Conservation (phyloP, 2,797 vertebrate species). For the Ciconia nigra region DNA sequence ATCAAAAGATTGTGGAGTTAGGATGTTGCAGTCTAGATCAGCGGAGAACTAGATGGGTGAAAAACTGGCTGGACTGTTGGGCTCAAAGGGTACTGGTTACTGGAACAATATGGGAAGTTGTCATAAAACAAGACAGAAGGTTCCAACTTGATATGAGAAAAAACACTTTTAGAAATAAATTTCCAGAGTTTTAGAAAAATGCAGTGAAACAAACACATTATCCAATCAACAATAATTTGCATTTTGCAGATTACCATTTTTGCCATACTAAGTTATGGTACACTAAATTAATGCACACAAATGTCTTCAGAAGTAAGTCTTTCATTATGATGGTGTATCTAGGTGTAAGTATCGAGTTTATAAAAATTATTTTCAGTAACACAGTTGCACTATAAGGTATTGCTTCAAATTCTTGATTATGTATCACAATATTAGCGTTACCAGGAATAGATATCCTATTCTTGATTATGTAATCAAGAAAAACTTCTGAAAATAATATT, state of each 20-base stretch:
- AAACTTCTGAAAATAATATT: conserved; percentile 60
- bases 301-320: not conserved
- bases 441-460: conserved; percentile 39
- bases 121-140: not conserved
- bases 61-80: not conserved
- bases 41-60: not conserved
- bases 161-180: not conserved
- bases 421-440: not conserved
- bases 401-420: not conserved
- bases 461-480: conserved; percentile 68
- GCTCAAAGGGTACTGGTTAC: not conserved
- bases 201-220: not conserved
- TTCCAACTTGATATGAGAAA: not conserved
- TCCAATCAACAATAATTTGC: not conserved
- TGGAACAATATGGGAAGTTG: not conserved
- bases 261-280: not conserved
- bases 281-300: not conserved
- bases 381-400: not conserved
- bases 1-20: not conserved
- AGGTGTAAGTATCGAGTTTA: not conserved
- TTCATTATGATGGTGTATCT: not conserved
- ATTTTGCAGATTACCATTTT: not conserved
- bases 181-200: not conserved
- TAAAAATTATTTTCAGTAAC: not conserved
- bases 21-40: not conserved